These are phyloP conservation scores for Himalopsyche kuldschensis DNA, from an alignment of 2,888 invertebrate genomes.

Conservation along the genomic window DNA sequence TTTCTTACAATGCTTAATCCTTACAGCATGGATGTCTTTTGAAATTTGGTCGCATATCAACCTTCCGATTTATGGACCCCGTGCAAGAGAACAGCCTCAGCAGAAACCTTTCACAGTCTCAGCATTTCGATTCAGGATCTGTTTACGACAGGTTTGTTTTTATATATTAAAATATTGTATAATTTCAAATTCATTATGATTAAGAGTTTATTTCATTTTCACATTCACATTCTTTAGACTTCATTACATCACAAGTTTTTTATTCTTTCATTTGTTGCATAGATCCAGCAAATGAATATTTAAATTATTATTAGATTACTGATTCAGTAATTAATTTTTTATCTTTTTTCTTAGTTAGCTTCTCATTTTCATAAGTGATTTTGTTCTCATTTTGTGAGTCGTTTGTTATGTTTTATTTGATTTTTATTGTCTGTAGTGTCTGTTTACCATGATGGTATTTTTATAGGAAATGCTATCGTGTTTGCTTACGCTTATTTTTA, in stretches of 20 bases:
- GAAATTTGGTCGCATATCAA: conserved; percentile 84
- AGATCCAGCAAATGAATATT: no score
- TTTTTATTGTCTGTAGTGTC: not conserved
- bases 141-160: conserved; percentile 77
- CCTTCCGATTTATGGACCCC: conserved; percentile 83
- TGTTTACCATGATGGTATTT: not conserved
- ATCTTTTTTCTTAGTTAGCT: no score
- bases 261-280: not conserved
- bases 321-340: no score
- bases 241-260: not conserved
- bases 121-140: conserved; percentile 73
- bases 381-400: not conserved
- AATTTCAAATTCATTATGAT: not conserved
- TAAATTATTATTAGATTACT: no score
- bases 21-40: conserved; percentile 78
- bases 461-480: conserved; percentile 42
- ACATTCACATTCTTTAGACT: not conserved
- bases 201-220: not conserved
- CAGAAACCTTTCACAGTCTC: conserved; percentile 72
- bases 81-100: conserved; percentile 78
- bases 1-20: conserved; percentile 4
- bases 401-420: not conserved
- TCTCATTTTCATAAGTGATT: not conserved
- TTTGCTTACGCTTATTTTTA: conserved; percentile 44
- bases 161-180: conserved; percentile 41